A percentile compares a stretch with the other conserved stretches of the same genome.
Conservation (phyloP, 2,113 vertebrate species). For the Eleginops maclovinus region DNA sequence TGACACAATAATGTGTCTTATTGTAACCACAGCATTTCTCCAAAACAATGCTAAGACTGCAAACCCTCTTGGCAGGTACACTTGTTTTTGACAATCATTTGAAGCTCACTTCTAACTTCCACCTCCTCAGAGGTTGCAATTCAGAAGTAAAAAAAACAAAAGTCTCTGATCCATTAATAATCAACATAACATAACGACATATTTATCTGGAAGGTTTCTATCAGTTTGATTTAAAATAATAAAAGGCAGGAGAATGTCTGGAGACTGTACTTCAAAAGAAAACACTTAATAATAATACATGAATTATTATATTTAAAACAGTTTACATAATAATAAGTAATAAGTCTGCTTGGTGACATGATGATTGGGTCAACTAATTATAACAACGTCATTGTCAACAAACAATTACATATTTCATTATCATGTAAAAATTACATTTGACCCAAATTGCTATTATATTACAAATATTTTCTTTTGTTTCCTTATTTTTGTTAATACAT, state of each 20-base stretch:
- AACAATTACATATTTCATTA: background rate
- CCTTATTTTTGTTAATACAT: too few species aligned
- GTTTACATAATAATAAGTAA: fast-evolving
- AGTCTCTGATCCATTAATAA: background rate
- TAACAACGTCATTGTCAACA: background rate
- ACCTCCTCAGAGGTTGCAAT: background rate
- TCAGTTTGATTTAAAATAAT: too few species aligned
- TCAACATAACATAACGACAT: background rate
- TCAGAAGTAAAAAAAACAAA: background rate
- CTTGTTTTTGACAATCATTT: background rate
- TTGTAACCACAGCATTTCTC: background rate
- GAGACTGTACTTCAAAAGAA: background rate
- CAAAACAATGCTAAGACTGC: background rate
- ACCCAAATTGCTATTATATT: too few species aligned
- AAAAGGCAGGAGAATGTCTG: background rate
- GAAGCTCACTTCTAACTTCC: background rate
- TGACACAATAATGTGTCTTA: background rate
- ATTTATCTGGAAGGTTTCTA: background rate
- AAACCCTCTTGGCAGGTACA: background rate
- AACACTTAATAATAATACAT: background rate
- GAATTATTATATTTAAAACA: background rate
- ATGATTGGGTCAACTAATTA: background rate
- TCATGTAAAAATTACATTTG: background rate
- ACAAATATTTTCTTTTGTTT: background rate
- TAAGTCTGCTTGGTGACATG: background rate